phyloP scores from a whole-genome alignment of 2,113 vertebrate species.

The Sorex araneus region DNA sequence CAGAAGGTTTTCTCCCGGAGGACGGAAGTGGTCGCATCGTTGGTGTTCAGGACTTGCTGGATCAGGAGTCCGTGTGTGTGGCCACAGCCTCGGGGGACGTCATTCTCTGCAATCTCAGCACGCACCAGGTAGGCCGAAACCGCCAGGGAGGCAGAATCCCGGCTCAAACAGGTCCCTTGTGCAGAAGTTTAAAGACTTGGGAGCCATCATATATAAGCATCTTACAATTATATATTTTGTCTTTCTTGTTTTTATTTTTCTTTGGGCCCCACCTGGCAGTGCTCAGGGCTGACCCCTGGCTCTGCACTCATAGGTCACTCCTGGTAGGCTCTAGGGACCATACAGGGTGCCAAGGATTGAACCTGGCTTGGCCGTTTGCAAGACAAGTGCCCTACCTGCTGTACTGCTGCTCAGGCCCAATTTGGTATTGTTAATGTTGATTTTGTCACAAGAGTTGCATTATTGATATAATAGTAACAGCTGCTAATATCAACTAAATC shows the following conservation, averaged over 20 bases:
- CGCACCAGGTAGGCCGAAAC: constrained; percentile 89
- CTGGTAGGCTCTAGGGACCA: no score
- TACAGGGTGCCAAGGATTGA: no score
- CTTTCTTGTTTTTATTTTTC: no score
- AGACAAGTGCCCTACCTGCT: no score
- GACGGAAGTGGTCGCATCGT: constrained; percentile 93
- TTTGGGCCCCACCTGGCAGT: no score
- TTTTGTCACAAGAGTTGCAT: neutral
- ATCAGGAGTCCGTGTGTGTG: constrained; percentile 94
- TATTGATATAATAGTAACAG: neutral
- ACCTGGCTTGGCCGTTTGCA: no score
- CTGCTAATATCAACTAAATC: neutral
- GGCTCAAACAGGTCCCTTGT: neutral
- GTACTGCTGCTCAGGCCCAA: no score
- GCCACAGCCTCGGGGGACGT: constrained; percentile 95
- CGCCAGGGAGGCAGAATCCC: no score
- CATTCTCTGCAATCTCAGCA: constrained; percentile 92
- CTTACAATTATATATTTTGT: neutral
- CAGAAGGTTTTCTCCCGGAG: constrained; percentile 91
- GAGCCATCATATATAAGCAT: neutral
- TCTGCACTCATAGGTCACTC: no score
- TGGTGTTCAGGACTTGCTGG: constrained; percentile 94
- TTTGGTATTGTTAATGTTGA: neutral
- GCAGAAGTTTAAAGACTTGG: neutral
- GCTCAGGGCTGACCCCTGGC: no score